These are phyloP conservation scores for Aporrectodea caliginosa DNA, from an alignment of 1,140 invertebrate genomes.

Conservation along the genomic window DNA sequence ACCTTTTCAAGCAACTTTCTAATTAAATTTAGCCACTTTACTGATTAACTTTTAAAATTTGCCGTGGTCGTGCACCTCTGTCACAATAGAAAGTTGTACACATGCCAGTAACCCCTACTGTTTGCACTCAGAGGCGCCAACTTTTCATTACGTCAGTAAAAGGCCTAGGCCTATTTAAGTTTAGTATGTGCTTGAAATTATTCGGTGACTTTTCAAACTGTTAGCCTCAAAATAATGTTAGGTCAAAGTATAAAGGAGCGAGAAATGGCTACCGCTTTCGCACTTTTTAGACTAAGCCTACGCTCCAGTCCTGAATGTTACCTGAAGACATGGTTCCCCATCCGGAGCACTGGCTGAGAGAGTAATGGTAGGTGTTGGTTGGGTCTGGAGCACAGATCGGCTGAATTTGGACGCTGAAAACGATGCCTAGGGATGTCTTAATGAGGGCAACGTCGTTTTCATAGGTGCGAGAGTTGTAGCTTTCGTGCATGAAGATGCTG, in stretches of 20 bases:
- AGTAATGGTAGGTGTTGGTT: background rate
- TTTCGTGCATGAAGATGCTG: slow-evolving; percentile 1
- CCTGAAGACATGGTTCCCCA: slow-evolving; percentile 16
- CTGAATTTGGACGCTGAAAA: slow-evolving; percentile 2
- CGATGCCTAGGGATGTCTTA: background rate
- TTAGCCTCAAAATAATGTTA: background rate
- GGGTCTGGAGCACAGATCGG: slow-evolving; percentile 18
- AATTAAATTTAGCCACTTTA: background rate
- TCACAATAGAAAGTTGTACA: background rate
- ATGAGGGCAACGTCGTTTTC: slow-evolving; percentile 6
- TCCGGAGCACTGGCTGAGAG: background rate
- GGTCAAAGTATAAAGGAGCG: background rate
- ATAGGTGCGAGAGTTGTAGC: background rate
- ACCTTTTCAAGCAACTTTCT: no score
- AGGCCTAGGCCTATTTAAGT: background rate
- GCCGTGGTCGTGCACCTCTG: background rate
- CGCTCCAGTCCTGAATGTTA: no score
- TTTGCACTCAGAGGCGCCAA: background rate
- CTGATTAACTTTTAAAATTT: background rate
- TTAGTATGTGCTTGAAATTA: background rate
- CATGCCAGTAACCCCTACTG: background rate
- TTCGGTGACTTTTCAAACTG: background rate
- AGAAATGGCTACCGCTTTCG: no score
- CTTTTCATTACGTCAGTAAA: no score
- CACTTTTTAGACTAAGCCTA: no score